Evolutionary conservation across 2,888 invertebrate genomes (phyloP).

Genomic region (Caenorhabditis afra): DNA sequence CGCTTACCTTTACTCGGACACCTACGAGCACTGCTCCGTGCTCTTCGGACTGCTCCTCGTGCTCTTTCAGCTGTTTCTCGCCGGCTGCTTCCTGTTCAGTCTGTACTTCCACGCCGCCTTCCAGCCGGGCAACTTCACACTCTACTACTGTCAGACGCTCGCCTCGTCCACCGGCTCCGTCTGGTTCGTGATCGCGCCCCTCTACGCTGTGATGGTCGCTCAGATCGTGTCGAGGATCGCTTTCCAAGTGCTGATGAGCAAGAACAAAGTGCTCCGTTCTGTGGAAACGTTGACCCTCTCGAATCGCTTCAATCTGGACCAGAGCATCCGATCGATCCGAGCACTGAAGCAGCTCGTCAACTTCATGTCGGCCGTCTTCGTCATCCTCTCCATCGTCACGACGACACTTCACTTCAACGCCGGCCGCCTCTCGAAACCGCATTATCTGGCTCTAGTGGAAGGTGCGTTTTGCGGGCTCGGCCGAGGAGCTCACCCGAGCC

Average conservation of each 20-base stretch:
- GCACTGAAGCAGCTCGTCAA: conserved; percentile 24
- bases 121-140: conserved; percentile 2
- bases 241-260: conserved; percentile 27
- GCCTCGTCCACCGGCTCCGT: conserved; percentile 25
- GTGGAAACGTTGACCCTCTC: conserved; percentile 2
- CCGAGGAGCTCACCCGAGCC: neutral
- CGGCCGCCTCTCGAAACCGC: conserved; percentile 1
- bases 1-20: neutral
- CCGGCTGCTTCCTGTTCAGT: conserved; percentile 15
- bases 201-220: conserved; percentile 20
- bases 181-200: conserved; percentile 22
- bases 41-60: conserved; percentile 7
- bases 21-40: conserved; percentile 31
- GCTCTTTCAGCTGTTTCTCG: conserved; percentile 16
- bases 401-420: conserved; percentile 30
- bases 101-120: conserved; percentile 37
- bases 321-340: conserved; percentile 33
- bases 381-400: conserved; percentile 14
- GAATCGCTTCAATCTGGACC: conserved; percentile 33
- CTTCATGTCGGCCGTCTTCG: conserved; percentile 19
- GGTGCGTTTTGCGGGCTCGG: conserved; percentile 8
- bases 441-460: conserved; percentile 40
- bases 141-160: conserved; percentile 46
- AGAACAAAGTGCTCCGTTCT: conserved; percentile 22
- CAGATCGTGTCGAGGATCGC: conserved; percentile 24